Evolutionary conservation across 2,797 vertebrate genomes (phyloP).

Genomic region (Oreochromis grahami): DNA sequence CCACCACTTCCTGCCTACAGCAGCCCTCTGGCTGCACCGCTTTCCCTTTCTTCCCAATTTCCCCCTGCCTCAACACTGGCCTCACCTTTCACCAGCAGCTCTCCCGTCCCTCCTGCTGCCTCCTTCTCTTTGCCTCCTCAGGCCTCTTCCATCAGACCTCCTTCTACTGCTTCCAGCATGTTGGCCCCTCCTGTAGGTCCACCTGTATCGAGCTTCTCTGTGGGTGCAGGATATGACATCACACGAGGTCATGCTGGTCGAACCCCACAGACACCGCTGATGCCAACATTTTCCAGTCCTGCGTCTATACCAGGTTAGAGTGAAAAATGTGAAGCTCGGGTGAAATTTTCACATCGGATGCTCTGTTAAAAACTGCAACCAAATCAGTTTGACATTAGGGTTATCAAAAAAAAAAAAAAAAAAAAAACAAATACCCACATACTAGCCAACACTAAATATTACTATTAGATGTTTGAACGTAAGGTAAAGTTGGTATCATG

Average conservation of each 20-base stretch:
- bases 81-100: constrained; percentile 36
- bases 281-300: constrained; percentile 86
- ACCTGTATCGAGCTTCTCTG: constrained; percentile 81
- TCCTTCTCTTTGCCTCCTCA: constrained; percentile 33
- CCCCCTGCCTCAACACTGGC: constrained; percentile 27
- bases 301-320: constrained; percentile 77
- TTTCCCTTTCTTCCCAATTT: constrained; percentile 27
- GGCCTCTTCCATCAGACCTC: constrained; percentile 36
- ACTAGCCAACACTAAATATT: not conserved
- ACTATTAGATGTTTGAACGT: not conserved
- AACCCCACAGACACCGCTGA: constrained; percentile 91
- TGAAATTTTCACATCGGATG: not conserved
- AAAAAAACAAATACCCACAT: not conserved
- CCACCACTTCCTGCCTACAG: constrained; percentile 54
- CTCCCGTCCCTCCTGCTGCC: constrained; percentile 11
- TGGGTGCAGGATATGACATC: constrained; percentile 85
- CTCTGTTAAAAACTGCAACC: not conserved
- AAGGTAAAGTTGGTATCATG: not conserved
- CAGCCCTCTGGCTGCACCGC: constrained; percentile 14
- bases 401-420: not conserved
- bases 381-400: not conserved
- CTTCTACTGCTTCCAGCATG: constrained; percentile 33
- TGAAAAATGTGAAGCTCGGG: not conserved
- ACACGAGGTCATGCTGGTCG: constrained; percentile 92
- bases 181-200: constrained; percentile 76